These are phyloP conservation scores for Drosophila mettleri DNA, from an alignment of 2,888 invertebrate genomes.

Conservation along the genomic window DNA sequence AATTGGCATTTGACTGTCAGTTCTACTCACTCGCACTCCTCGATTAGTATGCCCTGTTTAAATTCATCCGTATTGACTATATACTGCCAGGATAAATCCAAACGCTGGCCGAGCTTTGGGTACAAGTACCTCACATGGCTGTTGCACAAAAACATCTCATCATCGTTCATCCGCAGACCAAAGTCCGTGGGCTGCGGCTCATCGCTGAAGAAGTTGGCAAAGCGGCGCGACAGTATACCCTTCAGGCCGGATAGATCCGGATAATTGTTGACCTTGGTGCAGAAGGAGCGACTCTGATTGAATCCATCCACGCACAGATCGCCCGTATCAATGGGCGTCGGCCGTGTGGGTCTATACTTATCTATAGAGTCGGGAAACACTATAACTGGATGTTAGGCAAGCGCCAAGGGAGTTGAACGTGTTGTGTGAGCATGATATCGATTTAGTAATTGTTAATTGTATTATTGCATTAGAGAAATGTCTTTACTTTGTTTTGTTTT, in stretches of 20 bases:
- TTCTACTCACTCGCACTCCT: slow-evolving; percentile 89
- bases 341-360: slow-evolving; percentile 18
- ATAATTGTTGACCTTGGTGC: slow-evolving; percentile 85
- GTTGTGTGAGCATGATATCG: slow-evolving; percentile 38
- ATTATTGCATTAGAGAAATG: slow-evolving; percentile 5
- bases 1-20: accelerated
- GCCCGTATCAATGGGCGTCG: slow-evolving; percentile 28
- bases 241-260: slow-evolving; percentile 83
- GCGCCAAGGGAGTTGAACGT: slow-evolving; percentile 44
- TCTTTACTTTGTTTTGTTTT: not conserved
- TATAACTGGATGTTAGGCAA: slow-evolving; percentile 66
- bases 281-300: slow-evolving; percentile 83
- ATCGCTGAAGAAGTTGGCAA: slow-evolving; percentile 81
- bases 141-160: slow-evolving; percentile 85
- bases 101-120: slow-evolving; percentile 88
- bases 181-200: slow-evolving; percentile 85
- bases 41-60: slow-evolving; percentile 90
- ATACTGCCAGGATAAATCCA: slow-evolving; percentile 88
- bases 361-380: slow-evolving; percentile 63
- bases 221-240: slow-evolving; percentile 66
- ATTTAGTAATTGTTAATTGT: slow-evolving; percentile 62
- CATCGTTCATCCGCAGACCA: slow-evolving; percentile 85
- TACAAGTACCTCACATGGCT: slow-evolving; percentile 85
- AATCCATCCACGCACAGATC: slow-evolving; percentile 62
- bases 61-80: slow-evolving; percentile 89